Evolutionary conservation across 2,888 invertebrate species (phyloP), one percentile per base, ranked within the genome.

Genomic region (Saturnia japonica): DNA sequence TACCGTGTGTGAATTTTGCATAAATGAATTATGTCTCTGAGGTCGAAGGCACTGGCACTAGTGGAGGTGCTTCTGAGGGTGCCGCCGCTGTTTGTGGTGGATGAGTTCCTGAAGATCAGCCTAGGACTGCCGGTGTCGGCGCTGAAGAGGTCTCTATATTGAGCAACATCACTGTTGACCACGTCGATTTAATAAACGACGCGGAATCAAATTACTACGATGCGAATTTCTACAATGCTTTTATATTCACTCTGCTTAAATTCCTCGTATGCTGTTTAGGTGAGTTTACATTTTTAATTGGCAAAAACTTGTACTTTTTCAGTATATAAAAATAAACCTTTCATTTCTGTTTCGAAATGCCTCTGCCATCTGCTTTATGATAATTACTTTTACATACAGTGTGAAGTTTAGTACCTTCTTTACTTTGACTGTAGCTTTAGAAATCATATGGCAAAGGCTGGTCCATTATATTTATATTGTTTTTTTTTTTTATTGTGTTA

Each of bases 81-180:
- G 78, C 99, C 99, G 76, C 98, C 98, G 72, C 94, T 99, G 77
- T 97, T 99, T 91, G 95, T 98, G 83, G 97, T 99, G 92, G 99
- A 99, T 94, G 97, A 97, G 90, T 96, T 99, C 80, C 95, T 98
- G 75, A 96, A 97, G 94, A 95, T 96, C 81, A 96, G 97, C 86
- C 94, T 97, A 84, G 97, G 97, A 64, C 89, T 97, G 78, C 95
- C 96, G 69, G 94, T 94, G 76, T 87, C 94, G 6, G 83, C 75
- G 85, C 85, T 72, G 91, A 91, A 64, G 94, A 94, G 74, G 88
- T 89, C 70, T 82, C 90, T 8, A 79, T 91, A 68, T 85, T 93
- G 40, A 88, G 87, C 78, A 91, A 93, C 82, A 78, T 89, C 71
- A 91, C 89, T 1, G 76, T 85, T 51, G 91, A 91, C 84, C 87